Evolutionary conservation across 2,113 vertebrate genomes (phyloP).

Genomic region (Syngnathus floridae): DNA sequence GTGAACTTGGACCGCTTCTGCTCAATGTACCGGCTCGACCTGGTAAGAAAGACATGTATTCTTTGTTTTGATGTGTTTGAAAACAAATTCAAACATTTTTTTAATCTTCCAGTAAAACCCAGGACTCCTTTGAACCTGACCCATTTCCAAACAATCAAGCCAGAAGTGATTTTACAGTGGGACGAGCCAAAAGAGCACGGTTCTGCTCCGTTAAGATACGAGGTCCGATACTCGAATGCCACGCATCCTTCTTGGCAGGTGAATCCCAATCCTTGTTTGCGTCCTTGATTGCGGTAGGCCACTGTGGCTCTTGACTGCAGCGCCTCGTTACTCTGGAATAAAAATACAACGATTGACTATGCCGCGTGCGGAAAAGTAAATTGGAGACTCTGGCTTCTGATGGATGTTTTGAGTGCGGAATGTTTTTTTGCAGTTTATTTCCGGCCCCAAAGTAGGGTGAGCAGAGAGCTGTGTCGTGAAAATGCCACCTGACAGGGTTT

Average conservation of each 20-base stretch:
- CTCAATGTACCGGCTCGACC: constrained; percentile 47
- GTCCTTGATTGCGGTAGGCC: background rate
- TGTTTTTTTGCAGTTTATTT: background rate
- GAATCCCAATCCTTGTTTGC: constrained; percentile 3
- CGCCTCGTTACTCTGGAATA: background rate
- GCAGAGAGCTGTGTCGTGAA: background rate
- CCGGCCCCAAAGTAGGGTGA: background rate
- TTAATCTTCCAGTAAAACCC: constrained; percentile 73
- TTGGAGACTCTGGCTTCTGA: background rate
- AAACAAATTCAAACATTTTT: background rate
- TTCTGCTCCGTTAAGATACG: constrained; percentile 63
- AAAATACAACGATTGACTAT: background rate
- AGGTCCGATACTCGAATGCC: constrained; percentile 73
- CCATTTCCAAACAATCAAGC: constrained; percentile 72
- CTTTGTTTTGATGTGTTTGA: background rate
- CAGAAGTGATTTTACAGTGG: constrained; percentile 78
- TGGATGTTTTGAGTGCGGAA: background rate
- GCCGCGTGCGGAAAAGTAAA: background rate
- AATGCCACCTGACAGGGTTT: background rate
- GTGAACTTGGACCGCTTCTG: constrained; percentile 21
- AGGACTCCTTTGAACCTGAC: constrained; percentile 73
- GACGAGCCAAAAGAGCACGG: constrained; percentile 28
- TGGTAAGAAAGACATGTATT: constrained; percentile 30
- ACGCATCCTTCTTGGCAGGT: constrained; percentile 57
- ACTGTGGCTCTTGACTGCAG: background rate